Evolutionary conservation across 23 tunicate genomes (phyloP).

Genomic region (Trididemnum miniatum): DNA sequence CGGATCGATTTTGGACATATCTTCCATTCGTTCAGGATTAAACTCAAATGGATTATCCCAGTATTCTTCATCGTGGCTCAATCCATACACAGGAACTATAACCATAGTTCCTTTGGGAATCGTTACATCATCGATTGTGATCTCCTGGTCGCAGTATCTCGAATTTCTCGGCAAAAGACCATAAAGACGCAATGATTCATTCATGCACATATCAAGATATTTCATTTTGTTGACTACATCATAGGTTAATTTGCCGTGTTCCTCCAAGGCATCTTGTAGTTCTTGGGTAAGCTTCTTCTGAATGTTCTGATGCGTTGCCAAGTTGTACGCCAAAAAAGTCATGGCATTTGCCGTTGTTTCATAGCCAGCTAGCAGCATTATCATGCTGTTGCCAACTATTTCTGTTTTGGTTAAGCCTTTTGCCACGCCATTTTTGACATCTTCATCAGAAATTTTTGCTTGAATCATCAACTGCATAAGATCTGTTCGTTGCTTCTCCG

Average conservation of each 20-base stretch:
- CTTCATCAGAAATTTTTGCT: conserved; percentile 45
- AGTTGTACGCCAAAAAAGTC: conserved; percentile 50
- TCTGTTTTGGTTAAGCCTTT: conserved; percentile 71
- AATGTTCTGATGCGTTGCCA: conserved; percentile 63
- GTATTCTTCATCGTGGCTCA: conserved; percentile 69
- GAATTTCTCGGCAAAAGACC: conserved; percentile 49
- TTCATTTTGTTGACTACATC: conserved; percentile 57
- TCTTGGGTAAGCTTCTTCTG: conserved; percentile 61
- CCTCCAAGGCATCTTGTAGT: conserved; percentile 48
- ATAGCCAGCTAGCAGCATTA: conserved; percentile 81
- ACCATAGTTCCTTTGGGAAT: conserved; percentile 57
- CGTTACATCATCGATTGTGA: conserved; percentile 48
- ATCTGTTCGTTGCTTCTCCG: conserved; percentile 27
- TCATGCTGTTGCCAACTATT: conserved; percentile 65
- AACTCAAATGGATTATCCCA: conserved; percentile 86
- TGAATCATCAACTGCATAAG: conserved; percentile 70
- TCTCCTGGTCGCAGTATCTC: conserved; percentile 39
- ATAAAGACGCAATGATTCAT: conserved; percentile 72
- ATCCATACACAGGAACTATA: conserved; percentile 52
- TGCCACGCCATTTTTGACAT: conserved; percentile 22
- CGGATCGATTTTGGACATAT: conserved; percentile 82
- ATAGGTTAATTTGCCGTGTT: conserved; percentile 42
- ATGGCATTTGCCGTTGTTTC: conserved; percentile 77
- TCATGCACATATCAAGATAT: conserved; percentile 73
- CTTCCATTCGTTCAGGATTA: conserved; percentile 86